phyloP scores from a whole-genome alignment of 2,797 vertebrate species.

The Ciconia nigra region DNA sequence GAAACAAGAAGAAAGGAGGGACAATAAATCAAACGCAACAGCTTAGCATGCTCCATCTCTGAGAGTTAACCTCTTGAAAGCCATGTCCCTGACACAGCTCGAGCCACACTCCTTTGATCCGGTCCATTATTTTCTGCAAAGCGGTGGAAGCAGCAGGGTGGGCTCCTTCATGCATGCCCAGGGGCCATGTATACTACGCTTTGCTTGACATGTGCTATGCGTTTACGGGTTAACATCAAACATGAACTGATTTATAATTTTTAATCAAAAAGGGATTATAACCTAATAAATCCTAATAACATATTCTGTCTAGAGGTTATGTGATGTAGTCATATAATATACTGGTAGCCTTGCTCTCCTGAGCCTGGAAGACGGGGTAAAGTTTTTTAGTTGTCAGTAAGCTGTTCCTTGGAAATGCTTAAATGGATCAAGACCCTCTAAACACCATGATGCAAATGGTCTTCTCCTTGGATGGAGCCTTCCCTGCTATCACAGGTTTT shows the following conservation, averaged over 20 bases:
- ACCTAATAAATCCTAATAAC: slow-evolving; percentile 58
- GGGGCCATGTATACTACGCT: not conserved
- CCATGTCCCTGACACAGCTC: not conserved
- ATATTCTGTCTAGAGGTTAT: slow-evolving; percentile 35
- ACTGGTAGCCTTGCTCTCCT: not conserved
- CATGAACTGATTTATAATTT: slow-evolving; percentile 59
- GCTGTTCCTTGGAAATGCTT: not conserved
- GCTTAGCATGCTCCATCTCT: slow-evolving; percentile 35
- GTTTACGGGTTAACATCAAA: slow-evolving; percentile 63
- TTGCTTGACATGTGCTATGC: slow-evolving; percentile 46
- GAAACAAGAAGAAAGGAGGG: slow-evolving; percentile 66
- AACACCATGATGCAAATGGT: not conserved
- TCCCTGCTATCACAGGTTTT: not conserved
- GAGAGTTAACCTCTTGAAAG: slow-evolving; percentile 61
- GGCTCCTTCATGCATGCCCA: not conserved
- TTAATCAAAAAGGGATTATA: slow-evolving; percentile 70
- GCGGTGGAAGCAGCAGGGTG: slow-evolving; percentile 6
- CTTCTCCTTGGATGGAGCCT: not conserved
- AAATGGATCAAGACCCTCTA: not conserved
- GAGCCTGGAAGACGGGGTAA: not conserved
- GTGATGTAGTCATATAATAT: not conserved
- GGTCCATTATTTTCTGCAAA: slow-evolving; percentile 9
- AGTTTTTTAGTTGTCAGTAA: not conserved
- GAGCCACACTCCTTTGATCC: slow-evolving; percentile 26
- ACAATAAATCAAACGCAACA: slow-evolving; percentile 65